Base-by-base conservation (phyloP, 2,113 vertebrate species). In the Pachyramphus minor region DNA sequence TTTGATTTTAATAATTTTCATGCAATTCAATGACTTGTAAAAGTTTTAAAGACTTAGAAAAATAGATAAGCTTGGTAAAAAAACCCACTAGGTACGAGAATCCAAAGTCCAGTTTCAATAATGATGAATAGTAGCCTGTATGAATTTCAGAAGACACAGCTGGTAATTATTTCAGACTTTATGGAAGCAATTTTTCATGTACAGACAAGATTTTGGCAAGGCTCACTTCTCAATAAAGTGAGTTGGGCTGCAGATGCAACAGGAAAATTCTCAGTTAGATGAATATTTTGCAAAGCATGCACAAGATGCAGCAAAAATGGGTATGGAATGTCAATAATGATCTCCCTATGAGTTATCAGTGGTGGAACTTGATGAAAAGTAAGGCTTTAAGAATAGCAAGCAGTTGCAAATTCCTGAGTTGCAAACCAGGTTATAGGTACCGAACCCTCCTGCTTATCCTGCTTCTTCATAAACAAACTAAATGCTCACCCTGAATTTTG, bases 141-240 rank as follows among this genome's bases (percentile, higher is more conserved):
- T 6, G 39, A 84, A 87, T 92, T 94, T 94, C 77, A 95, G 84
- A 90, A 94, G 74, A 93, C 84, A 84, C 94, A 97, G 96, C 73
- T 97, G 95, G 95, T 89, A 96, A 96, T 97, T 97, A 96, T 95
- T 97, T 95, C 74, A 96, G 74, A 89, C 66, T 95, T 89, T 89
- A 93, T 95, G 89, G 94, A 95, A 95, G 84, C 74, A 60, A 94
- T 96, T 95, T 94, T 94, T 97, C 94, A 95, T 79, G 58, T 79
- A 91, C 60, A 91, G 91, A 90, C 95, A 97, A 93, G 80, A 1
- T 89, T 84, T 93, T 97, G 96, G 95, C 94, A 94, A 87, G 69
- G n/a, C 62, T 91, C 30, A 9, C 35, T 89, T 76, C 91, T 89
- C 91, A 79, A 72, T 91, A 93, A 93, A 94, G 41, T 62, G 60